Base-by-base conservation (phyloP, 2,113 vertebrate genomes). In the Scytalopus superciliaris region DNA sequence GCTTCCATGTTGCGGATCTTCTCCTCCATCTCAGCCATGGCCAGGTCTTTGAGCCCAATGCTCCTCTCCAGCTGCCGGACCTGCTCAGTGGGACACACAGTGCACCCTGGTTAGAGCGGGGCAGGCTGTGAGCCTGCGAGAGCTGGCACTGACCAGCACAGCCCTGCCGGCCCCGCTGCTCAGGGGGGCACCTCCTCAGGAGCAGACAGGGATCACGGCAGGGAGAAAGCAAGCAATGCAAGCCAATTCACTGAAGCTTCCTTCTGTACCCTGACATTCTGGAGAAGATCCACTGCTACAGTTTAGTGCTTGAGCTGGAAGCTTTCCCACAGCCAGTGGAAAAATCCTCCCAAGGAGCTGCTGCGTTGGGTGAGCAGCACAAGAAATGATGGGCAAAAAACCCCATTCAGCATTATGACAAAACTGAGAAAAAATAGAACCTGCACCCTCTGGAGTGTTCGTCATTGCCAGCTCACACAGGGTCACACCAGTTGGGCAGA, bases 61-160 rank as follows among this genome's bases (percentile, higher is more conserved):
- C 98, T 98, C 40, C 98, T 97, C 84, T 99, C 99, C 63, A 99
- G 97, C 98, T 99, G 99, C 68, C 98, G 98, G 30, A 99, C 98
- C 99, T 99, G 96, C 66, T 67, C 53, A 30, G 90, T 9, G 60
- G 76, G 40, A 90, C 12, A 84, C 21, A 49, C 0, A 2, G 49
- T 17, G 39, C 75, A 96, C 76, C 80, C 75, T 47, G 82, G 72
- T 96, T 56, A 95, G 90, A 37, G 39, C 77, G 62, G 50, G 0
- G 3, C 1, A 1, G 39, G 39, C 74, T 24, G 53, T 2, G 33
- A 78, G 88, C 37, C 39, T 49, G 7, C 9, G 40, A 33, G 19
- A 62, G 40, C n/a, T 3, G 3, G 53, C 31, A 33, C 19, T 7
- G 15, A 35, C 33, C 14, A 3, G n/a, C 42, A 75, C 40, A 52